These are phyloP conservation scores for Drosophila melanica DNA, from an alignment of 1,140 invertebrate species.

Conservation along the genomic window DNA sequence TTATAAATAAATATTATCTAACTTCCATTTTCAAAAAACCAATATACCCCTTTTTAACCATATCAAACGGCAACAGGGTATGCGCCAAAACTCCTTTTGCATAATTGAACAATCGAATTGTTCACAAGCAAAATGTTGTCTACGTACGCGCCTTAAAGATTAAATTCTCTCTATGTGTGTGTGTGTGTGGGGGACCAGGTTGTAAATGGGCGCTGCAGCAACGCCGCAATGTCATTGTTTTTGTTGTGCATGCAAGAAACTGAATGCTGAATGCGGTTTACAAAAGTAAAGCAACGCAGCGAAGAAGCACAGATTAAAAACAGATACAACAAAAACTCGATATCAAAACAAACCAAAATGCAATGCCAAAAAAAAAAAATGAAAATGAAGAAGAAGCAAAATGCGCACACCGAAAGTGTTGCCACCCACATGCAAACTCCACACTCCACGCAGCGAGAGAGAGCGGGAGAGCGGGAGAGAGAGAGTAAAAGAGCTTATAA, in stretches of 20 bases:
- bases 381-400: slow-evolving; percentile 19
- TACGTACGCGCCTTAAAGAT: slow-evolving; percentile 9
- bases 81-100: neutral
- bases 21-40: no score
- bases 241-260: slow-evolving; percentile 1
- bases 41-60: neutral
- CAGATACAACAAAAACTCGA: slow-evolving; percentile 30
- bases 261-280: neutral
- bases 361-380: slow-evolving; percentile 33
- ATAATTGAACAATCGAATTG: neutral
- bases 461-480: neutral
- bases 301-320: neutral
- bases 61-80: no score
- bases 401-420: slow-evolving; percentile 32
- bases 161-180: neutral
- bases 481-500: slow-evolving; percentile 43
- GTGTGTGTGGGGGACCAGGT: neutral
- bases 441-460: slow-evolving; percentile 1
- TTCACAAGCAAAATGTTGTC: neutral
- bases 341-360: slow-evolving; percentile 65
- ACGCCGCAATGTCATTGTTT: neutral
- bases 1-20: neutral
- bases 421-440: slow-evolving; percentile 47
- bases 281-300: neutral
- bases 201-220: neutral